These are phyloP conservation scores for Cylloceria caligata DNA, from an alignment of 2,888 invertebrate species.

Conservation along the genomic window DNA sequence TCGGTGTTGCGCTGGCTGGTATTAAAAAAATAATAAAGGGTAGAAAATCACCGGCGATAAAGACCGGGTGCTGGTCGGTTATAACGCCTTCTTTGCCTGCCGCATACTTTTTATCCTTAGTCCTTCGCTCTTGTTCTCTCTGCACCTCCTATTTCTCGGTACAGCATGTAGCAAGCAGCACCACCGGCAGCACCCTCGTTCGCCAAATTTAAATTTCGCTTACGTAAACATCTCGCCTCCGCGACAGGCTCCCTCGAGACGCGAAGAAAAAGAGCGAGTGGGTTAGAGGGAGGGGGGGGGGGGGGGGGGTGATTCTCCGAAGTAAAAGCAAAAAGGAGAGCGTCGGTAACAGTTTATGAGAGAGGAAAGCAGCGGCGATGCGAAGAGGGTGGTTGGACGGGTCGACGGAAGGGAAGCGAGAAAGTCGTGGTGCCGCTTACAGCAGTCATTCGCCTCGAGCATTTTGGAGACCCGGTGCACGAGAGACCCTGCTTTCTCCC, in stretches of 20 bases:
- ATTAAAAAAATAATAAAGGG: slow-evolving; percentile 26
- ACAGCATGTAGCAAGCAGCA: neutral
- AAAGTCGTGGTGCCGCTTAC: slow-evolving; percentile 69
- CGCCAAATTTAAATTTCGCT: slow-evolving; percentile 65
- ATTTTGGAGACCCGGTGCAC: slow-evolving; percentile 57
- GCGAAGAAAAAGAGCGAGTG: slow-evolving; percentile 29
- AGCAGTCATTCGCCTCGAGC: slow-evolving; percentile 65
- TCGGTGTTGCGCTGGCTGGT: neutral
- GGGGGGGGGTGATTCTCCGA: neutral
- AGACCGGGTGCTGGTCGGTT: neutral
- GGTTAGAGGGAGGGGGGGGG: slow-evolving; percentile 12
- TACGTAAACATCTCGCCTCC: slow-evolving; percentile 64
- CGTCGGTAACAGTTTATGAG: slow-evolving; percentile 67
- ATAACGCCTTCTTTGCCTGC: neutral
- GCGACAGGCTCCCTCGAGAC: slow-evolving; percentile 26
- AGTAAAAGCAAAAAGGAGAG: slow-evolving; percentile 44
- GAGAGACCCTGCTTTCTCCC: slow-evolving; percentile 23
- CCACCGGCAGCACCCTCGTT: slow-evolving; percentile 31
- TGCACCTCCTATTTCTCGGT: slow-evolving; percentile 1
- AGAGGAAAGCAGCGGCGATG: slow-evolving; percentile 18
- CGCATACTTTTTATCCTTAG: slow-evolving; percentile 1
- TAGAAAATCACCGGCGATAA: slow-evolving; percentile 22
- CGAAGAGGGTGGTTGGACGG: neutral
- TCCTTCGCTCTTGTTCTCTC: neutral
- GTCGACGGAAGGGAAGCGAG: slow-evolving; percentile 56